Percentiles rank a stretch among this genome's conserved stretches.
These are phyloP conservation scores for Macrosteles quadrilineatus DNA, from an alignment of 1,140 invertebrate species.

Conservation along the genomic window DNA sequence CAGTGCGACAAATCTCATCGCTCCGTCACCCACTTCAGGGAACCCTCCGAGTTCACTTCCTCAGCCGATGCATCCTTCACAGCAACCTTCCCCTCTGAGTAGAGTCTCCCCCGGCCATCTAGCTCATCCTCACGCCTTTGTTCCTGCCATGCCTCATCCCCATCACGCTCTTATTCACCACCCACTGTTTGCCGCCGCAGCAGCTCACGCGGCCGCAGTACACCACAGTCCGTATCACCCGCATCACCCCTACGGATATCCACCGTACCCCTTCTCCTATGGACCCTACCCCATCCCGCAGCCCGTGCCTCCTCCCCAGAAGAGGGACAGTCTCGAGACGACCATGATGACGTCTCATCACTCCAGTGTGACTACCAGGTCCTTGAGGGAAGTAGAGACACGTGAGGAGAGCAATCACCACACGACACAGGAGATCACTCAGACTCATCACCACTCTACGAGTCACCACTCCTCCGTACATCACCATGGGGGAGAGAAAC, in stretches of 20 bases:
- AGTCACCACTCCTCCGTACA: constrained; percentile 65
- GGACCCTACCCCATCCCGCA: constrained; percentile 69
- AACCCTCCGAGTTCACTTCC: constrained; percentile 63
- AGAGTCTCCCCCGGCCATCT: constrained; percentile 55
- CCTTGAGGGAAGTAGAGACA: constrained; percentile 56
- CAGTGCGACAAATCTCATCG: constrained; percentile 41
- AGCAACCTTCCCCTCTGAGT: constrained; percentile 60
- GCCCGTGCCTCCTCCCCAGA: constrained; percentile 66
- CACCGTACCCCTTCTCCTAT: constrained; percentile 68
- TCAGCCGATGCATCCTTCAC: constrained; percentile 66
- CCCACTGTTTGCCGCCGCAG: constrained; percentile 61
- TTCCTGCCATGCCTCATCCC: constrained; percentile 64
- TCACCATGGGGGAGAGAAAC: constrained; percentile 55
- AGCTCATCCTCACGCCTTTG: constrained; percentile 64
- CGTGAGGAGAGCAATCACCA: constrained; percentile 56
- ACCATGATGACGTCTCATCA: constrained; percentile 69
- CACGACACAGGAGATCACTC: constrained; percentile 52
- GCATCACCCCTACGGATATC: constrained; percentile 64
- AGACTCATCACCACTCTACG: constrained; percentile 59
- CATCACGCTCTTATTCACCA: constrained; percentile 70
- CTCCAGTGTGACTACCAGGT: constrained; percentile 57
- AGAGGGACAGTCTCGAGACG: constrained; percentile 56
- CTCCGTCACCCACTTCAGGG: constrained; percentile 49
- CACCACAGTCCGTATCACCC: constrained; percentile 59
- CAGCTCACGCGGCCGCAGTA: constrained; percentile 58